phyloP scores from a whole-genome alignment of 2,888 invertebrate genomes.

The Dorcus hopei region DNA sequence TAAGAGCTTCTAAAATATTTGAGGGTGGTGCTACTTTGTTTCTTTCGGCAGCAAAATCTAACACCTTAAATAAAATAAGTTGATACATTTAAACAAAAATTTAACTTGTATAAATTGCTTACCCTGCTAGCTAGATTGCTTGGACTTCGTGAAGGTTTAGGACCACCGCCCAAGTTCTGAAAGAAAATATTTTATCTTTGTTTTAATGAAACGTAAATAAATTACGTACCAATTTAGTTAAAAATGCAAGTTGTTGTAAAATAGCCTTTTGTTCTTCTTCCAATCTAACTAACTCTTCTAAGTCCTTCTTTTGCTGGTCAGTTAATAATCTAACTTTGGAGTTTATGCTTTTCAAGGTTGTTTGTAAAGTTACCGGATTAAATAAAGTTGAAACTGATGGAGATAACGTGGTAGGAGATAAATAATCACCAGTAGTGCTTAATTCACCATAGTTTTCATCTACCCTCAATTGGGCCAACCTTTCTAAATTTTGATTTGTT shows the following conservation, averaged over 20 bases:
- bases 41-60: constrained; percentile 41
- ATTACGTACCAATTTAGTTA: constrained; percentile 42
- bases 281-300: constrained; percentile 41
- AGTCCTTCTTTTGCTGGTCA: constrained; percentile 43
- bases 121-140: constrained; percentile 37
- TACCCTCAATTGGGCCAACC: constrained; percentile 12
- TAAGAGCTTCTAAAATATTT: constrained; percentile 19
- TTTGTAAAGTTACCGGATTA: constrained; percentile 12
- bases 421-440: constrained; percentile 12
- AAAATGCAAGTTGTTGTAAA: constrained; percentile 44
- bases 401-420: constrained; percentile 45
- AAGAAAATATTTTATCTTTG: constrained; percentile 9
- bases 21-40: constrained; percentile 26
- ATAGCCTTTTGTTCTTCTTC: constrained; percentile 46
- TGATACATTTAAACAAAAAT: constrained; percentile 1
- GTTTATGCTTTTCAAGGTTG: constrained; percentile 30
- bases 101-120: constrained; percentile 12
- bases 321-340: constrained; percentile 39
- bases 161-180: constrained; percentile 29
- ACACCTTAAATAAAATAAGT: constrained; percentile 33
- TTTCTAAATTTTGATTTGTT: constrained; percentile 1
- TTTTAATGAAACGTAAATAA: neutral
- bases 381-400: constrained; percentile 40
- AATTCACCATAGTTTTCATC: constrained; percentile 13
- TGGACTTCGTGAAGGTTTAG: constrained; percentile 20